phyloP scores from a whole-genome alignment of 1,140 invertebrate species.

The Pachypsylla venusta region DNA sequence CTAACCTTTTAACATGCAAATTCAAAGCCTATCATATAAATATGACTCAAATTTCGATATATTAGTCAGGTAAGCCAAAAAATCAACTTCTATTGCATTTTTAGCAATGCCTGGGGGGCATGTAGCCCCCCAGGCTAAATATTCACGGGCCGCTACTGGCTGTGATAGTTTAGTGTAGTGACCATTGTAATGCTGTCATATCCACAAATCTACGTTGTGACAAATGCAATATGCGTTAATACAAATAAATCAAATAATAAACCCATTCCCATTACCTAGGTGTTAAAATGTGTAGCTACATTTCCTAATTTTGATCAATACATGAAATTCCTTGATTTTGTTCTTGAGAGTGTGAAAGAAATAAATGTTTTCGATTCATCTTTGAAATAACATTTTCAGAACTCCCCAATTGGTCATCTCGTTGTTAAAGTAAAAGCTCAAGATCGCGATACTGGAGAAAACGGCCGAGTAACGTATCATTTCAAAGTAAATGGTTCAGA shows the following conservation, averaged over 20 bases:
- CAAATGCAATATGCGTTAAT: background rate
- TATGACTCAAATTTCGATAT: too few relatives aligned
- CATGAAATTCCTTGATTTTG: background rate
- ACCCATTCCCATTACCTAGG: background rate
- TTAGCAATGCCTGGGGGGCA: too few relatives aligned
- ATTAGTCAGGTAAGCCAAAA: too few relatives aligned
- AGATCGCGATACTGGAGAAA: conserved; percentile 69
- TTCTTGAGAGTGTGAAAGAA: background rate
- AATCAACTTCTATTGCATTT: too few relatives aligned
- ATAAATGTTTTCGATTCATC: conserved; percentile 3
- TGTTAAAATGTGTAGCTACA: conserved; percentile 11
- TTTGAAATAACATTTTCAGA: conserved; percentile 35
- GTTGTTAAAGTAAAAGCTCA: conserved; percentile 63
- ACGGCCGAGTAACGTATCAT: conserved; percentile 70
- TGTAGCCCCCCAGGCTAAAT: too few relatives aligned
- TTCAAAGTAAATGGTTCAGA: conserved; percentile 62
- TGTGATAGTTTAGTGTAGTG: too few relatives aligned
- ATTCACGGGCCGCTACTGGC: too few relatives aligned
- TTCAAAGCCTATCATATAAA: too few relatives aligned
- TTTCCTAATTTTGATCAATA: conserved; percentile 12
- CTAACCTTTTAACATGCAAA: too few relatives aligned
- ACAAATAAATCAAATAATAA: background rate
- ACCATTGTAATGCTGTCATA: too few relatives aligned
- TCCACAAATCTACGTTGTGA: background rate
- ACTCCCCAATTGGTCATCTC: conserved; percentile 53